These are phyloP conservation scores for Alces alces DNA, from an alignment of 2,113 vertebrate genomes.

Conservation along the genomic window DNA sequence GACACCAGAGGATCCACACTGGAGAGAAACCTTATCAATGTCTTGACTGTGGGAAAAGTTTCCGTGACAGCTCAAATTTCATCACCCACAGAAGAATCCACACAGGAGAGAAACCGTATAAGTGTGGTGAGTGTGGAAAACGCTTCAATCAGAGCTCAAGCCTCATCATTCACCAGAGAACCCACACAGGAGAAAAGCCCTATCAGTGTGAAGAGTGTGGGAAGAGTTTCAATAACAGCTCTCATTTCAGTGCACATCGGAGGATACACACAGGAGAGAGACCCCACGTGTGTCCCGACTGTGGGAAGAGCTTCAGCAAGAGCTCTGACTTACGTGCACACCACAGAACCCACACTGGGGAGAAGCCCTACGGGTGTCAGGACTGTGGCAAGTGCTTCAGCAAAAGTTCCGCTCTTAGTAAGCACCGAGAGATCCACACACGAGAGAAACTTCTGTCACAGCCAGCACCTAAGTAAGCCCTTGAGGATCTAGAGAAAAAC, in stretches of 20 bases:
- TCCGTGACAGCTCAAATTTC: conserved; percentile 76
- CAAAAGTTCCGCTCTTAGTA: conserved; percentile 74
- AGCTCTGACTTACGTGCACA: conserved; percentile 73
- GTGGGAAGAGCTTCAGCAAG: conserved; percentile 76
- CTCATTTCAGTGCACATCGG: conserved; percentile 71
- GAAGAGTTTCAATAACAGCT: conserved; percentile 72
- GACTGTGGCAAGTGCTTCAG: conserved; percentile 74
- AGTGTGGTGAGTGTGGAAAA: conserved; percentile 72
- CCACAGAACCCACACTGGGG: conserved; percentile 72
- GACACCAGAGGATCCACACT: conserved; percentile 72
- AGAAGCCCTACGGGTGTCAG: conserved; percentile 70
- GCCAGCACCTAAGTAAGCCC: conserved; percentile 20
- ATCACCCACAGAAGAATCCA: conserved; percentile 74
- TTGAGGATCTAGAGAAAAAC: background rate
- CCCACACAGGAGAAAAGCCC: conserved; percentile 73
- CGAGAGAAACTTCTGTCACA: conserved; percentile 53
- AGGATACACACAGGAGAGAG: conserved; percentile 75
- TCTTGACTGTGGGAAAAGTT: conserved; percentile 74
- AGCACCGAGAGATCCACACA: conserved; percentile 73
- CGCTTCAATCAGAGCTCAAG: conserved; percentile 73
- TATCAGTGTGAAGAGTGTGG: conserved; percentile 72
- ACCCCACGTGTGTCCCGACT: conserved; percentile 72
- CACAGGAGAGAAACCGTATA: conserved; percentile 74
- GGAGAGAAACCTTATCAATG: conserved; percentile 71
- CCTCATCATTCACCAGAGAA: conserved; percentile 72